Evolutionary conservation across 2,888 invertebrate species (phyloP).

Genomic region (Hoplodrina ambigua): DNA sequence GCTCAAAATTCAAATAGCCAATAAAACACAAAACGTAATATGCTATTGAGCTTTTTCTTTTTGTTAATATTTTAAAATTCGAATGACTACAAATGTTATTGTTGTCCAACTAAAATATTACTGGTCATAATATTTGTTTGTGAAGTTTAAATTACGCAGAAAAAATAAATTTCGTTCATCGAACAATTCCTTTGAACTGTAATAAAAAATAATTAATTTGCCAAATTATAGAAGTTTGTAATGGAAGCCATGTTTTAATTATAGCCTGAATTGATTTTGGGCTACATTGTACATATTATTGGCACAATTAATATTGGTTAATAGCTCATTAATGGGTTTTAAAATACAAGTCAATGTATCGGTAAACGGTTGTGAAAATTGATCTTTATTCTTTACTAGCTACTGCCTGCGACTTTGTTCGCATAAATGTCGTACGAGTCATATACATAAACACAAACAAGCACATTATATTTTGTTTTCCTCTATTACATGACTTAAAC

Average conservation of each 20-base stretch:
- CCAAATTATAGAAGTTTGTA: conserved; percentile 41
- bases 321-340: conserved; percentile 13
- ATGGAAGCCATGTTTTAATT: conserved; percentile 46
- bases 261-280: conserved; percentile 4
- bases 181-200: conserved; percentile 25
- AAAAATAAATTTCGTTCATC: conserved; percentile 3
- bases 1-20: no score
- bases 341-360: not conserved
- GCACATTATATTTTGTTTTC: no score
- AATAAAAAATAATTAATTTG: conserved; percentile 44
- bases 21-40: no score
- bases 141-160: conserved; percentile 1
- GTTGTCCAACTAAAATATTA: not conserved
- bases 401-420: no score
- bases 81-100: not conserved
- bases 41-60: no score
- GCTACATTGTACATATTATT: conserved; percentile 19
- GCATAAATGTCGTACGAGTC: no score
- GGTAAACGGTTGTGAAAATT: not conserved
- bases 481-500: no score
- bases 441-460: no score
- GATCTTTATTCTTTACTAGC: not conserved
- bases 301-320: conserved; percentile 19
- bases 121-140: not conserved
- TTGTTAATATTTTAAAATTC: no score